A percentile compares a stretch with the other conserved stretches of the same genome.
Evolutionary conservation across 2,113 vertebrate species (phyloP).

Genomic region (Macaca mulatta): DNA sequence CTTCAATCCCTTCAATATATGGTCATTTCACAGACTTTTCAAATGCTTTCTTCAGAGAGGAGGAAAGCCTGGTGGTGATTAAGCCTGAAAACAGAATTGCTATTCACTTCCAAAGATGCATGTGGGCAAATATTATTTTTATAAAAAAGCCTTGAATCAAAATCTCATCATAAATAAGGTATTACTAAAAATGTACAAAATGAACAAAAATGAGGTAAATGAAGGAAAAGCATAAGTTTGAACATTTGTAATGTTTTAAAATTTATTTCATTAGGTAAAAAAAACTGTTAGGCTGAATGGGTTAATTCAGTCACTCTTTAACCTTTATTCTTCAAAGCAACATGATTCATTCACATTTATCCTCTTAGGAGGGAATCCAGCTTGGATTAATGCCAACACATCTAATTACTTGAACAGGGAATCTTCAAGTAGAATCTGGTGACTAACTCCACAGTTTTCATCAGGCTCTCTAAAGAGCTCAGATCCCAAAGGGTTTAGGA

Average conservation of each 20-base stretch:
- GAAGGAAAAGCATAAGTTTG: background rate
- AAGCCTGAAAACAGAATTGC: background rate
- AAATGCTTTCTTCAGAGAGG: background rate
- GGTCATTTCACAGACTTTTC: background rate
- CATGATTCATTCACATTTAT: background rate
- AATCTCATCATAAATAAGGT: slow-evolving; percentile 16
- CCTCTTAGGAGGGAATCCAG: background rate
- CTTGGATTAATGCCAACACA: background rate
- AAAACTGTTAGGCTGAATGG: background rate
- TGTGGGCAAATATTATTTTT: background rate
- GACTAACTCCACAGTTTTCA: background rate
- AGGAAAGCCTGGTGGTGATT: background rate
- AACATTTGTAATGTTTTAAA: background rate
- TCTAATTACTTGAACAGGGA: background rate
- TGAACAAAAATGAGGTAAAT: background rate
- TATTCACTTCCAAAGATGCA: background rate
- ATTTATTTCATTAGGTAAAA: background rate
- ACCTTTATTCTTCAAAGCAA: background rate
- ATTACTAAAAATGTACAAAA: background rate
- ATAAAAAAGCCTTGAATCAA: background rate
- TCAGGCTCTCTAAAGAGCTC: background rate
- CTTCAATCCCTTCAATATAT: background rate
- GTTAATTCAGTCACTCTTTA: background rate
- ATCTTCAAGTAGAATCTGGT: background rate
- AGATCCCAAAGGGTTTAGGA: background rate